Conservation (phyloP, 2,888 invertebrate species). For the Lymantria dispar region DNA sequence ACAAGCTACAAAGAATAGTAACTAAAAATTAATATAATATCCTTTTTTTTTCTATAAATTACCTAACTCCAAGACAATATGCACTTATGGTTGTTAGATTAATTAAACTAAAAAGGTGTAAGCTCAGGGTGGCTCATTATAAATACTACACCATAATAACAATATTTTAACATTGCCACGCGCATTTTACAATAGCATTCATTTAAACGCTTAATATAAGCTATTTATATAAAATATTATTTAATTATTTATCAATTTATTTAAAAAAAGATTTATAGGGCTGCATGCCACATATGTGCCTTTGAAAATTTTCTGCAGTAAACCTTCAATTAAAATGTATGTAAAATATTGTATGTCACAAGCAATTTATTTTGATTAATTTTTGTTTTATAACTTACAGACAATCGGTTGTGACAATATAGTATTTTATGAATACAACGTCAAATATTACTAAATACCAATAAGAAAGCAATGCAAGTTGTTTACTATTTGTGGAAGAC, state of each 20-base stretch:
- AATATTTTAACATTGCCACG: constrained; percentile 44
- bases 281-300: constrained; percentile 63
- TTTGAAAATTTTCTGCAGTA: constrained; percentile 38
- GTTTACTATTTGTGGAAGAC: constrained; percentile 57
- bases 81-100: constrained; percentile 19
- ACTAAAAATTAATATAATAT: constrained; percentile 28
- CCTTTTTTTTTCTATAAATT: constrained; percentile 5
- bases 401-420: constrained; percentile 49
- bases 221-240: constrained; percentile 15
- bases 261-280: constrained; percentile 25
- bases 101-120: constrained; percentile 34
- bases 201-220: constrained; percentile 12
- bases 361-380: constrained; percentile 12
- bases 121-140: constrained; percentile 77
- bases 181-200: constrained; percentile 35
- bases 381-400: constrained; percentile 11
- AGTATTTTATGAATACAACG: constrained; percentile 41
- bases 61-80: background rate
- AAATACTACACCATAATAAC: constrained; percentile 29
- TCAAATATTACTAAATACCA: constrained; percentile 20
- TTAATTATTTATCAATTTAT: constrained; percentile 4
- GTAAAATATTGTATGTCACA: constrained; percentile 55
- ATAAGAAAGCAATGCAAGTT: constrained; percentile 28
- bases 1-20: constrained; percentile 27
- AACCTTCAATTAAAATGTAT: constrained; percentile 32